A percentile compares a stretch with the other conserved stretches of the same genome.
These are phyloP conservation scores for Vireo griseus DNA, from an alignment of 2,797 vertebrate species.

Conservation along the genomic window DNA sequence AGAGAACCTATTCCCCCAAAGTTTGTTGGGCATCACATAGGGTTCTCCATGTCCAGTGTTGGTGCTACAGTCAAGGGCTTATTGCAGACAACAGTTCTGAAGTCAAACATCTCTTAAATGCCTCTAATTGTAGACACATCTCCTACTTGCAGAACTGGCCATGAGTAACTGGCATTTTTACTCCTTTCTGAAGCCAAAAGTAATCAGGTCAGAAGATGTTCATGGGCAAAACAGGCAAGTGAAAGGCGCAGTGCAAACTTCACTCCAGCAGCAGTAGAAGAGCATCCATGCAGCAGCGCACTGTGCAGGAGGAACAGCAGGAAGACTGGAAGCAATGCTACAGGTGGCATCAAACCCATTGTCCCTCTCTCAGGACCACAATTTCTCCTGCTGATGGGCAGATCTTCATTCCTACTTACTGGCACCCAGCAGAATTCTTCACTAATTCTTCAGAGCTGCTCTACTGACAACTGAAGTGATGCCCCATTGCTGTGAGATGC, in stretches of 20 bases:
- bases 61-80: neutral
- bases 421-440: neutral
- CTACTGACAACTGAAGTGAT: neutral
- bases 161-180: neutral
- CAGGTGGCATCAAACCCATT: neutral
- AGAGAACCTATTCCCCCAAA: neutral
- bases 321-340: neutral
- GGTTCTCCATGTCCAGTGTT: fast-evolving
- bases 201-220: neutral
- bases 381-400: neutral
- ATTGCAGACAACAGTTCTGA: neutral
- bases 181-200: neutral
- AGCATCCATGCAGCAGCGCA: neutral
- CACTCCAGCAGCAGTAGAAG: neutral
- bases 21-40: neutral
- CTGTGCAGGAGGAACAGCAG: neutral
- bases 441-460: neutral
- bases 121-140: neutral
- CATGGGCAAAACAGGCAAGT: neutral
- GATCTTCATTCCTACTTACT: neutral
- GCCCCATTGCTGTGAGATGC: neutral
- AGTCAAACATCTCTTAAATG: neutral
- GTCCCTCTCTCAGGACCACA: neutral
- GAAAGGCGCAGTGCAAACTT: neutral
- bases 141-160: neutral